A percentile compares a stretch with the other conserved stretches of the same genome.
Evolutionary conservation across 1,140 invertebrate genomes (phyloP).

Genomic region (Galleria mellonella): DNA sequence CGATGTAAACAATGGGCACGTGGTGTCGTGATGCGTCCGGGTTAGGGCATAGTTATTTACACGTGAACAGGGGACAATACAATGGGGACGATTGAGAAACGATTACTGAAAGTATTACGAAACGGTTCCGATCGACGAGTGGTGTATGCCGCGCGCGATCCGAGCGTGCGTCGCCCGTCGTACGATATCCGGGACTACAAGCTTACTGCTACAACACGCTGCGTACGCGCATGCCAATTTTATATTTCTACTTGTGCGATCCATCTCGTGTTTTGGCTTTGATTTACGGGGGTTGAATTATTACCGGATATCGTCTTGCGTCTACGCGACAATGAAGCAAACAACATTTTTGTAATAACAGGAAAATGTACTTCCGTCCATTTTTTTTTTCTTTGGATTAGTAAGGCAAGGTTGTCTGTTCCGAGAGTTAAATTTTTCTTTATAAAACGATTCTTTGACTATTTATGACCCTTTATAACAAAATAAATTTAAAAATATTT

Average conservation of each 20-base stretch:
- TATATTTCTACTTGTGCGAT: too few species aligned
- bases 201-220: background rate
- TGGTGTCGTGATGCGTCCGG: background rate
- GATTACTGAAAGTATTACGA: slow-evolving; percentile 32
- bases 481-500: too few species aligned
- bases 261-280: background rate
- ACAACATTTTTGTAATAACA: too few species aligned
- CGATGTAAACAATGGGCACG: slow-evolving; percentile 9
- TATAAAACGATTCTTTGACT: too few species aligned
- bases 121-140: slow-evolving; percentile 35
- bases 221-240: background rate
- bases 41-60: slow-evolving; percentile 7
- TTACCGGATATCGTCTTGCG: too few species aligned
- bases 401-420: too few species aligned
- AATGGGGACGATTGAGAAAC: slow-evolving; percentile 13
- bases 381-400: too few species aligned
- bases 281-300: background rate
- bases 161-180: slow-evolving; percentile 17
- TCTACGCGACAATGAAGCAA: too few species aligned
- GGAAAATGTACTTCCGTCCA: too few species aligned
- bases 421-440: too few species aligned
- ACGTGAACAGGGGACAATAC: background rate
- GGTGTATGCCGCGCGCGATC: slow-evolving; percentile 23
- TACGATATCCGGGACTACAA: slow-evolving; percentile 32
- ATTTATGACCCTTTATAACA: too few species aligned